Base-by-base conservation (phyloP, 1,140 invertebrate genomes). In the Oscheius sp. region DNA sequence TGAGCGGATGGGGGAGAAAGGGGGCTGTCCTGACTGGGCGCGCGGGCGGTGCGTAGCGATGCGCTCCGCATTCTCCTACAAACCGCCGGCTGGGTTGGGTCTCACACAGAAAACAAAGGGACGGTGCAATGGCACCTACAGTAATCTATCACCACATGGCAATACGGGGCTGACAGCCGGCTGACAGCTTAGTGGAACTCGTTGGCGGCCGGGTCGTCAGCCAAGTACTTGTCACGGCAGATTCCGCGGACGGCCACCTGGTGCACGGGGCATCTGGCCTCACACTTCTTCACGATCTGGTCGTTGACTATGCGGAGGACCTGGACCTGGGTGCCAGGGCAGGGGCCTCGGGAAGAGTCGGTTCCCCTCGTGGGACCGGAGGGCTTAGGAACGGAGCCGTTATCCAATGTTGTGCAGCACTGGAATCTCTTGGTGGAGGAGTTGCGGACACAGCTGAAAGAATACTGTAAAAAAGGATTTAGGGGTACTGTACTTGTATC, bases 231-330 rank as follows among this genome's bases (percentile, higher is more conserved):
- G 36, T 82, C 79, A 45, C 81, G 74, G 38, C 80, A 81, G 49
- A 81, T 49, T 32, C 80, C 80, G 18, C 80, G 76, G 18, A 81
- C 74, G 34, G 80, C 78, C 23, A 81, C 74, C 74, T 81, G 80
- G 55, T 82, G 68, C 31, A 74, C 70, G 26, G 81, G 81, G 70
- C 81, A 82, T 36, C 74, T 73, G 63, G 59, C 73, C 36, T 84
- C 81, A 45, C 81, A 82, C 61, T 82, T 77, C 64, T 80, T 80
- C 29, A 79, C 76, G 38, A 84, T 74, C 20, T 76, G 63, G 28
- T 83, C 82, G 28, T 72, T 75, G 42, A 84, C 67, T 15, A 84
- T 76, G 69, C 79, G 66, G 23, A 80, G 66, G 13, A 82, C 81
- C 74, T 82, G 82, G 2, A 82, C 80, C 66, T 80, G 75, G 23